Evolutionary conservation across 2,888 invertebrate genomes (phyloP), one percentile per base, ranked within the genome.

Genomic region (Ectobius pallidus): DNA sequence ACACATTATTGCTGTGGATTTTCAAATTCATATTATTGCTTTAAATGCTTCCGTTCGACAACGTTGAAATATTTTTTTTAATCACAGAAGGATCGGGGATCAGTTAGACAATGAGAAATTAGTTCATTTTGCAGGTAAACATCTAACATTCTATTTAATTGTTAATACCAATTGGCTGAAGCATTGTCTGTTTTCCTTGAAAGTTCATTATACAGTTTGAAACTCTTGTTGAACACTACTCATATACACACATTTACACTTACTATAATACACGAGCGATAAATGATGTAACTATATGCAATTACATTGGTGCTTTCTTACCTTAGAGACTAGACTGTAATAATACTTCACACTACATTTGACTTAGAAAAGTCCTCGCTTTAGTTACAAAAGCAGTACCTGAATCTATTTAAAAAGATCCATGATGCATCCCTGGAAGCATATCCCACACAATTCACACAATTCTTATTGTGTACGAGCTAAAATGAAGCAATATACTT

Each of bases 171-270:
- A n/a, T n/a, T n/a, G n/a, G n/a, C n/a, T n/a, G n/a, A n/a, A n/a
- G n/a, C n/a, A 34, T 34, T 34, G 11, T 7, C 34, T 34, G 11
- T 34, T 34, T 34, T 34, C 11, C 34, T 34, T 34, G 34, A 34
- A 34, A 11, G 11, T 34, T 34, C 7, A 7, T 34, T 34, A 34
- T 34, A 34, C 34, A 32, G 16, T 16, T 30, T 22, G 14, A 58
- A 52, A 69, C 69, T 69, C 69, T 52, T 69, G 69, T 69, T 69
- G 69, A 69, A 69, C 46, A 25, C 32, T 20, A n/a, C n/a, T n/a
- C n/a, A n/a, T n/a, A 46, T 34, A 34, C 11, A 39, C 27, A 65
- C 65, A 44, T 65, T 44, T 22, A 30, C 58, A 58, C 58, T 3
- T 42, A 11, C 14, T 42, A 44, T 44, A 46, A 14, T 30, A 65